Base-by-base conservation (phyloP, 2,113 vertebrate species). In the Corythoichthys intestinalis region DNA sequence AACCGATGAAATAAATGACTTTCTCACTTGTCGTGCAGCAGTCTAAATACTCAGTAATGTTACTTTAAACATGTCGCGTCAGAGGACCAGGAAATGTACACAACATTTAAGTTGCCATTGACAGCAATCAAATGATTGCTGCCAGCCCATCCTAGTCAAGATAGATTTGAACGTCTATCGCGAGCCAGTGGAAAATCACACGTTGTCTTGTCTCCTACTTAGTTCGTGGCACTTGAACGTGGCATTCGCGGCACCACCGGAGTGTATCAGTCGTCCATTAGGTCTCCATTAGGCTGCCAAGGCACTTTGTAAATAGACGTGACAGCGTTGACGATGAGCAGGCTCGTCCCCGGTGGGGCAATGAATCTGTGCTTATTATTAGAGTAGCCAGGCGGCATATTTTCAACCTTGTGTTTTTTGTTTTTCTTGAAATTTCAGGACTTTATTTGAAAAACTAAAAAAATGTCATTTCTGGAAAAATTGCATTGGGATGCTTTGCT, bases 241-340 rank as follows among this genome's bases (percentile, higher is more conserved):
- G 44, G 60, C 61, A 47, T 46, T 63, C 10, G 60, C 47, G 5
- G 10, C 28, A 11, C 28, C 54, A 35, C 28, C 54, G 28, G 2
- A 15, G 56, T 37, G 56, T 58, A 58, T 58, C 56, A 37, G 56
- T 69, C 71, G 71, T 72, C 72, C 80, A 80, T 76, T 72, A 60
- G 69, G 50, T 70, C 57, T 76, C 58, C 74, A 79, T 82, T 77
- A 70, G 77, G 74, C 68, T 77, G 54, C 76, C 80, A 72, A 66
- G 48, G 66, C 44, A 73, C 65, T 72, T 84, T 79, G 79, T 86
- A 86, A 90, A 88, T 78, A 83, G 66, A 74, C 66, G 41, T 82
- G 85, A 86, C 83, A 86, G 77, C 67, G 49, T 39, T 76, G 86
- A 88, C 34, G 68, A 46, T 84, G 34, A 37, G 64, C 85, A 89